Evolutionary conservation across 2,113 vertebrate species (phyloP).

Genomic region (Bostrychus sinensis): DNA sequence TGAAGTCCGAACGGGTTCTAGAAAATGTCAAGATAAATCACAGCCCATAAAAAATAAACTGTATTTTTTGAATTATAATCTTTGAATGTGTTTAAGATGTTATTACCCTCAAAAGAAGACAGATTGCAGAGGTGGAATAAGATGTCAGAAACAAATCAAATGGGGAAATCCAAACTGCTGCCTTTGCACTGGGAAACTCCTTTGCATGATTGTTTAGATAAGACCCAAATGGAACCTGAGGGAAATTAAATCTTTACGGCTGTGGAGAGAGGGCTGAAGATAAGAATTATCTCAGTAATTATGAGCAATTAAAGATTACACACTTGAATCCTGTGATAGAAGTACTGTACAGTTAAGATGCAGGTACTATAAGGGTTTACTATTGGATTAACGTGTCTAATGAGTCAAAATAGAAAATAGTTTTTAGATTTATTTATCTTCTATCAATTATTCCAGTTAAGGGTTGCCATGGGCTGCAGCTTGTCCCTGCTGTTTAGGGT

Average conservation of each 20-base stretch:
- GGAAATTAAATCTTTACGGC: slow-evolving; percentile 10
- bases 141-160: not conserved
- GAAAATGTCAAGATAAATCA: slow-evolving; percentile 56
- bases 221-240: not conserved
- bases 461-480: no score
- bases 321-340: not conserved
- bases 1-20: slow-evolving; percentile 41
- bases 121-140: not conserved
- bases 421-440: not conserved
- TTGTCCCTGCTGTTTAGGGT: no score
- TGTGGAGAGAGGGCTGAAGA: not conserved
- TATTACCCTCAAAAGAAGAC: not conserved
- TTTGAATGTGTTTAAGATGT: not conserved
- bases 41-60: slow-evolving; percentile 26
- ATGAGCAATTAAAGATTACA: slow-evolving; percentile 10
- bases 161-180: not conserved
- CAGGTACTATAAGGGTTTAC: not conserved
- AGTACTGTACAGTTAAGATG: not conserved
- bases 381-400: no score
- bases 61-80: slow-evolving; percentile 14
- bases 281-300: slow-evolving; percentile 12
- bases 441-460: not conserved
- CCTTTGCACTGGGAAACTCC: not conserved
- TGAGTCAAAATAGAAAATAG: not conserved
- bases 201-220: not conserved